Evolutionary conservation across 2,113 vertebrate genomes (phyloP).

Genomic region (Lichenostomus cassidix): DNA sequence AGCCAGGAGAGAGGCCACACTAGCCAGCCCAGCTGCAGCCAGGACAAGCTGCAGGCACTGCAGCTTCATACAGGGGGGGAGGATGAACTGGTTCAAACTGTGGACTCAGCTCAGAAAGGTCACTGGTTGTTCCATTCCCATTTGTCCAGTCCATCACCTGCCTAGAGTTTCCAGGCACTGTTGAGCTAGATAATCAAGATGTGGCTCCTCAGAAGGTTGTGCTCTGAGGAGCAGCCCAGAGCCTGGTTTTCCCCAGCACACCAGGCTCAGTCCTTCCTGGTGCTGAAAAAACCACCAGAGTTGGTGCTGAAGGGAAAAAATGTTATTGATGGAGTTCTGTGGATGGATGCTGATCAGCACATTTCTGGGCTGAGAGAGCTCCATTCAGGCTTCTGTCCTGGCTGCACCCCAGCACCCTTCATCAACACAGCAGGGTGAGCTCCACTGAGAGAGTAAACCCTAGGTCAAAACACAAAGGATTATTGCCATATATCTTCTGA

Average conservation of each 20-base stretch:
- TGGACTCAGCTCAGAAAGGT: not conserved
- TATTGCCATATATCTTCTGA: not conserved
- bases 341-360: not conserved
- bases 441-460: not conserved
- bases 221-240: not conserved
- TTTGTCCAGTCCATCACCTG: not conserved
- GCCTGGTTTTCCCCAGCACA: not conserved
- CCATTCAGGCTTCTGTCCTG: not conserved
- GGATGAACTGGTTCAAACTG: fast-evolving
- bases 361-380: not conserved
- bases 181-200: not conserved
- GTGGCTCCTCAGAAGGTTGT: too few relatives aligned
- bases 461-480: not conserved
- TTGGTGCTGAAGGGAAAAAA: not conserved
- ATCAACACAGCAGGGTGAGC: not conserved
- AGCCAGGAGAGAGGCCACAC: not conserved
- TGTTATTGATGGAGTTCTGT: too few relatives aligned
- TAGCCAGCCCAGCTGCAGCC: not conserved
- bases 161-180: not conserved
- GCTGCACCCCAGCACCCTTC: not conserved
- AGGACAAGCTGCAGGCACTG: not conserved
- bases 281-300: not conserved
- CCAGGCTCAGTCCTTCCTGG: not conserved
- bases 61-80: not conserved
- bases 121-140: fast-evolving